phyloP scores from a whole-genome alignment of 1,140 invertebrate genomes.

The Orius laevigatus region DNA sequence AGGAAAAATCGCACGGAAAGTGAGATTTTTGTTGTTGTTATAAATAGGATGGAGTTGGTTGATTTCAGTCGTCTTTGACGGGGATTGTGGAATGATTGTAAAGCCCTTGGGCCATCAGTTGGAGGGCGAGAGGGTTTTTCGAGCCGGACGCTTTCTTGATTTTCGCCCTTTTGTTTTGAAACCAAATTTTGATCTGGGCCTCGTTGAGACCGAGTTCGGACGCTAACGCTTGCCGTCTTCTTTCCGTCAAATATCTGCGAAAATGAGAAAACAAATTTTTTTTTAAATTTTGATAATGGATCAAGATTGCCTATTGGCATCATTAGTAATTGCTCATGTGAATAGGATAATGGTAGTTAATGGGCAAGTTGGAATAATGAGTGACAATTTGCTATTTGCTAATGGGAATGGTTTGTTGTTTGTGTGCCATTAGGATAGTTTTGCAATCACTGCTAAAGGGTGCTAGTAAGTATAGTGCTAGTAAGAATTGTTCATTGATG shows the following conservation, averaged over 20 bases:
- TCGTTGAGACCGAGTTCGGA: slow-evolving; percentile 86
- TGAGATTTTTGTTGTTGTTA: slow-evolving; percentile 44
- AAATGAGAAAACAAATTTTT: neutral
- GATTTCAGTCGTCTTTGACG: slow-evolving; percentile 9
- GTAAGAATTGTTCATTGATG: no score
- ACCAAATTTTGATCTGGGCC: slow-evolving; percentile 98
- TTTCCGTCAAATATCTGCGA: slow-evolving; percentile 71
- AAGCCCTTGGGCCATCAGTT: slow-evolving; percentile 88
- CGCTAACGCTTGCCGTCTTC: slow-evolving; percentile 78
- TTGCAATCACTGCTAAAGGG: no score
- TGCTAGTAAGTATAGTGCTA: no score
- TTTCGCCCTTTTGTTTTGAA: slow-evolving; percentile 97
- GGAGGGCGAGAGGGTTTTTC: slow-evolving; percentile 77
- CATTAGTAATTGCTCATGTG: no score
- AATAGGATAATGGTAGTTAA: no score
- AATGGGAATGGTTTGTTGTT: no score
- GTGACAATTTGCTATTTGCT: no score
- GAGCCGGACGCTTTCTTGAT: slow-evolving; percentile 88
- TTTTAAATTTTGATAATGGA: no score
- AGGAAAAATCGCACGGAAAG: neutral
- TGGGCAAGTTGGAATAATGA: no score
- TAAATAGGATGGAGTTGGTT: neutral
- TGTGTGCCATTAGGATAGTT: no score
- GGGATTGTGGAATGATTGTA: slow-evolving; percentile 78
- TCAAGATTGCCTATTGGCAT: no score